These are phyloP conservation scores for Adoxophyes honmai DNA, from an alignment of 1,140 invertebrate genomes.

Conservation along the genomic window DNA sequence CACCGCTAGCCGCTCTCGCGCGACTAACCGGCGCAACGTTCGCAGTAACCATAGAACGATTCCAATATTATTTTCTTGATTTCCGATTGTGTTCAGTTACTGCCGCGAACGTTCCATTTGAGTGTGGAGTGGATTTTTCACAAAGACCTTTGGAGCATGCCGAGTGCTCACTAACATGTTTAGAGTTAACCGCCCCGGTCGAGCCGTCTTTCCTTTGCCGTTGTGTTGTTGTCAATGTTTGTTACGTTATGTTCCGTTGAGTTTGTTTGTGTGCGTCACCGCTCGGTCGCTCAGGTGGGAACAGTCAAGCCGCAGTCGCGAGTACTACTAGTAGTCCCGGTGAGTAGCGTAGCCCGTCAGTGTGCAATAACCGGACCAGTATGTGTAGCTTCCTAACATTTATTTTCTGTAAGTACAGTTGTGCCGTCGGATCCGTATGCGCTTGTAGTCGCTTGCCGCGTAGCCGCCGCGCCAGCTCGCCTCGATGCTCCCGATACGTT, in stretches of 20 bases:
- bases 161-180: slow-evolving; percentile 60
- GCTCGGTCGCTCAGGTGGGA: slow-evolving; percentile 49
- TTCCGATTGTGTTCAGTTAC: slow-evolving; percentile 65
- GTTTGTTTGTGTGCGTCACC: slow-evolving; percentile 45
- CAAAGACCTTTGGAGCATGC: slow-evolving; percentile 51
- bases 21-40: slow-evolving; percentile 53
- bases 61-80: slow-evolving; percentile 46
- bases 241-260: slow-evolving; percentile 44
- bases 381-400: slow-evolving; percentile 53
- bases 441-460: slow-evolving; percentile 1
- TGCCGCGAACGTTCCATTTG: slow-evolving; percentile 62
- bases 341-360: no score
- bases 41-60: slow-evolving; percentile 55
- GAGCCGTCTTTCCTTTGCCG: slow-evolving; percentile 59
- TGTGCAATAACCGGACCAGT: slow-evolving; percentile 31
- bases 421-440: slow-evolving; percentile 31
- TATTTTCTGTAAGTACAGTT: slow-evolving; percentile 41
- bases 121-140: slow-evolving; percentile 74
- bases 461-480: slow-evolving; percentile 18
- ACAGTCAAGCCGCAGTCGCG: slow-evolving; percentile 53
- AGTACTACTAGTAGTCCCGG: slow-evolving; percentile 33
- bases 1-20: neutral
- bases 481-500: slow-evolving; percentile 39
- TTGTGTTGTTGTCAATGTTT: slow-evolving; percentile 67
- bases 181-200: slow-evolving; percentile 44